These are phyloP conservation scores for Syngnathus floridae DNA, from an alignment of 2,113 vertebrate species.

Conservation along the genomic window DNA sequence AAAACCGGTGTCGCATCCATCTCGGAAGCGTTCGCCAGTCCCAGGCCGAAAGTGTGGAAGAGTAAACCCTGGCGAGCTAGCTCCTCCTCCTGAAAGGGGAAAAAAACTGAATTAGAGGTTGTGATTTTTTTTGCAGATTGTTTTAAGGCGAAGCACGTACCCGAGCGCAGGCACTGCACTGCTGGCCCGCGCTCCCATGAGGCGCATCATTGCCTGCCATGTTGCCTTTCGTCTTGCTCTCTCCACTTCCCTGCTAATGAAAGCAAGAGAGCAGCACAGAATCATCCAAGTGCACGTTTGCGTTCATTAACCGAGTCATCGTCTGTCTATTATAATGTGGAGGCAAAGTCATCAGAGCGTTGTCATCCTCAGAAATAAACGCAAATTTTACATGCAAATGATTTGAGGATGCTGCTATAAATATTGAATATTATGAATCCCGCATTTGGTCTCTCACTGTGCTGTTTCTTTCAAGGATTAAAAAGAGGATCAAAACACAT, in stretches of 20 bases:
- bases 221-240: conserved; percentile 69
- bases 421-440: conserved; percentile 30
- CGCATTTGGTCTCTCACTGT: conserved; percentile 16
- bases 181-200: conserved; percentile 59
- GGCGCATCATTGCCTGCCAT: conserved; percentile 56
- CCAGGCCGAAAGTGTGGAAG: conserved; percentile 74
- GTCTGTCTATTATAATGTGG: neutral
- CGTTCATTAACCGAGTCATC: neutral
- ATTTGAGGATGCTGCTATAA: conserved; percentile 9
- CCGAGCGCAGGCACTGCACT: conserved; percentile 71
- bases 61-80: conserved; percentile 76
- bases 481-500: conserved; percentile 1
- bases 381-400: conserved; percentile 24
- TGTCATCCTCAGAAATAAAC: conserved; percentile 13
- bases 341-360: conserved; percentile 1
- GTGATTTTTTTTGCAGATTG: neutral
- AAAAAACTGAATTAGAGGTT: neutral
- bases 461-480: conserved; percentile 10
- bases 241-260: conserved; percentile 58
- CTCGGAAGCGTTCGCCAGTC: conserved; percentile 66
- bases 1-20: conserved; percentile 71
- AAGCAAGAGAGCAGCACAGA: neutral
- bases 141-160: conserved; percentile 42
- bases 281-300: neutral
- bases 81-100: conserved; percentile 70